These are phyloP conservation scores for Carterocephalus palaemon DNA, from an alignment of 2,888 invertebrate genomes.

Conservation along the genomic window DNA sequence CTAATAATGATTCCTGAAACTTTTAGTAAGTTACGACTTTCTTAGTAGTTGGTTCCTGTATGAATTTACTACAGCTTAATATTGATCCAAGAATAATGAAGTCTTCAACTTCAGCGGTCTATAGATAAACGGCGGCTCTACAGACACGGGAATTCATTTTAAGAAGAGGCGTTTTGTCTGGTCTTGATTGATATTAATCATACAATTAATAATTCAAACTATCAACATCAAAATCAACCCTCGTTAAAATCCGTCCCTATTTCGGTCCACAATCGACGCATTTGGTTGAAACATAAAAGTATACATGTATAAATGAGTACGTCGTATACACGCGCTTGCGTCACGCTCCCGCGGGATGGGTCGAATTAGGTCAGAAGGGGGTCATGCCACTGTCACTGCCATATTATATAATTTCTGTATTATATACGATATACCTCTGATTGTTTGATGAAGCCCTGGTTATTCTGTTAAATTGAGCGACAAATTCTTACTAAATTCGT, in stretches of 20 bases:
- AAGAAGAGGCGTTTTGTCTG: too few species aligned
- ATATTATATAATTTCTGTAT: slow-evolving; percentile 33
- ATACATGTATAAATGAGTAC: slow-evolving; percentile 1
- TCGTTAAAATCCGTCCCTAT: too few species aligned
- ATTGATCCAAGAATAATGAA: too few species aligned
- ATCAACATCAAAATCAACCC: slow-evolving; percentile 5
- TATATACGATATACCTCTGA: slow-evolving; percentile 18
- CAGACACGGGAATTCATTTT: too few species aligned
- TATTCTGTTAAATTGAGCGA: slow-evolving; percentile 21
- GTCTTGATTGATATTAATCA: too few species aligned
- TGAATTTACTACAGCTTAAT: too few species aligned
- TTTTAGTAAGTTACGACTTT: too few species aligned
- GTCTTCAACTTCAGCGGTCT: too few species aligned
- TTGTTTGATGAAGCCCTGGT: slow-evolving; percentile 13
- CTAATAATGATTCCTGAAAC: too few species aligned
- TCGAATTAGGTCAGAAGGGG: slow-evolving; percentile 75
- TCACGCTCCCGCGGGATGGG: slow-evolving; percentile 62
- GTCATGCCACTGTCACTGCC: slow-evolving; percentile 73
- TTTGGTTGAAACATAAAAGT: slow-evolving; percentile 5
- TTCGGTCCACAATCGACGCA: slow-evolving; percentile 1
- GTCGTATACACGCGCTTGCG: slow-evolving; percentile 49
- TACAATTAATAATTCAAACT: too few species aligned
- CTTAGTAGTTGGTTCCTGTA: too few species aligned
- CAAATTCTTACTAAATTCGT: background rate
- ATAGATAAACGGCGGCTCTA: too few species aligned